phyloP scores from a whole-genome alignment of 2,797 vertebrate genomes.

The Platalea minor region DNA sequence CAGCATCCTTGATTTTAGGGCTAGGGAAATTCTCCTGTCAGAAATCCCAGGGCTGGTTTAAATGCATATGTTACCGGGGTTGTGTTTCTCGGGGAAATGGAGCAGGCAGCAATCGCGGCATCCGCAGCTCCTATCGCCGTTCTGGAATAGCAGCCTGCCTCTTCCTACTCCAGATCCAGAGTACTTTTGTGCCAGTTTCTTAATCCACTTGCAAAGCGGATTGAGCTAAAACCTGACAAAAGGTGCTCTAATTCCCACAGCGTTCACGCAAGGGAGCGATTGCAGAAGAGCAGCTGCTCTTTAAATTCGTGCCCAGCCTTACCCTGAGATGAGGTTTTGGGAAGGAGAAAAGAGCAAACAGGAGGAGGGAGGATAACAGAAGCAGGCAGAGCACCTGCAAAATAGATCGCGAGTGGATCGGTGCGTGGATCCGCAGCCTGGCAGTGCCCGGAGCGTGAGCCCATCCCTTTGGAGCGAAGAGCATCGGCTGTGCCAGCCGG shows the following conservation, averaged over 20 bases:
- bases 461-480: accelerated
- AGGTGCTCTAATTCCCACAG: conserved; percentile 7
- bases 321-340: not conserved
- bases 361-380: not conserved
- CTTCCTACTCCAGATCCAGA: conserved; percentile 27
- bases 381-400: not conserved
- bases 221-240: conserved; percentile 48
- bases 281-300: conserved; percentile 13
- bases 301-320: not conserved
- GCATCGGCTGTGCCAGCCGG: accelerated
- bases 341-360: not conserved
- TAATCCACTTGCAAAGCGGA: conserved; percentile 41
- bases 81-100: conserved; percentile 43
- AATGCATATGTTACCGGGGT: not conserved
- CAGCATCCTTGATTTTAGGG: not conserved
- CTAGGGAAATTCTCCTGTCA: not conserved
- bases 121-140: not conserved
- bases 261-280: not conserved
- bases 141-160: conserved; percentile 22
- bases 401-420: not conserved
- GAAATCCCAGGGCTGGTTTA: not conserved
- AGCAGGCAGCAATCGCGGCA: conserved; percentile 41
- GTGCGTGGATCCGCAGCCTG: not conserved
- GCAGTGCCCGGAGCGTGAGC: not conserved
- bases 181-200: conserved; percentile 52